Evolutionary conservation across 2,113 vertebrate genomes (phyloP), one percentile per base, ranked within the genome.

Genomic region (Chiloscyllium plagiosum): DNA sequence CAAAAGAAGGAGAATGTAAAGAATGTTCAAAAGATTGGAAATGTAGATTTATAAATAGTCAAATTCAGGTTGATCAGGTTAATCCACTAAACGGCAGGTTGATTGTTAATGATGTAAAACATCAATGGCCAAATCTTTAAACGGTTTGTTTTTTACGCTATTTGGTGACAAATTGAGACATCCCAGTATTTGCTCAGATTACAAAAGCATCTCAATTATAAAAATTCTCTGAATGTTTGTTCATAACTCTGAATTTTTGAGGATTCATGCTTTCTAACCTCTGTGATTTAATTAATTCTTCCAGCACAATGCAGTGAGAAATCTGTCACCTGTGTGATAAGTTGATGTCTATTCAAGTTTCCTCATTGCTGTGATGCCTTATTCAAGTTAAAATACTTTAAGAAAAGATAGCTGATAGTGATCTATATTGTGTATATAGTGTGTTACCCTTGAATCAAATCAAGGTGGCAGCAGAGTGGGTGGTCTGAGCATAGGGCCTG

Each of bases 361-460:
- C 2, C 37, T 24, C 65, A 69, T 24, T 24, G 22, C 19, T 70
- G n/a, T 8, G 22, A 37, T 42, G 92, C 19, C 33, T 56, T 56
- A 61, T 61, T 47, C 85, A 52, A 10, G 24, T 7, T 87, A 52
- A 87, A 87, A 83, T 87, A 52, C 3, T 52, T 52, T 26, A 52
- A 87, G 85, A 29, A 87, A 87, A 87, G 22, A 87, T 26, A 52
- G 12, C 47, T 42, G 3, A 24, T 87, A 0, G 5, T 96, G 97
- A 97, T 96, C 96, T 96, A 97, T 96, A 97, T 78, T n/a, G 86
- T 47, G 42, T 47, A 47, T 47, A 47, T 47, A 96, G 95, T 96
- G 29, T 37, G 4, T 94, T 94, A 37, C 65, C 7, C 29, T 37
- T 24, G 85, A 93, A 50, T 24, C 10, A 0, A 61, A 61, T 61